Conservation (phyloP, 2,113 vertebrate genomes). For the Oxyruncus cristatus region DNA sequence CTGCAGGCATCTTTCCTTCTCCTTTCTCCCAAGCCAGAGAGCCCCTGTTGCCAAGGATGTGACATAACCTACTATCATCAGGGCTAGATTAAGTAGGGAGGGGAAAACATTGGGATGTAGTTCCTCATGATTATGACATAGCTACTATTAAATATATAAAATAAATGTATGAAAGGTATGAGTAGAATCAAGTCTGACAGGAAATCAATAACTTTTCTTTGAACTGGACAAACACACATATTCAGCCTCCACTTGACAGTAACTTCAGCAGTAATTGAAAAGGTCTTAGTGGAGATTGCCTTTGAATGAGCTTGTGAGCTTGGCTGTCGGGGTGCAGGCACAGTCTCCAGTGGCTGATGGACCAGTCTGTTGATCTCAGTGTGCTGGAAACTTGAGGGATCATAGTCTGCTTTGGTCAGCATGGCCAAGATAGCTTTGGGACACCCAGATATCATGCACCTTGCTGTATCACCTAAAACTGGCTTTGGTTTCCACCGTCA, state of each 20-base stretch:
- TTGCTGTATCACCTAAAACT: not conserved
- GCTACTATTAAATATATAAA: not conserved
- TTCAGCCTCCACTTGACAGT: not conserved
- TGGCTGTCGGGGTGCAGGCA: not conserved
- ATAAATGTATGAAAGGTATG: not conserved
- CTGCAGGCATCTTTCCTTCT: not conserved
- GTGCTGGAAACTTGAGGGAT: not conserved
- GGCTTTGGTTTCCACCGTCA: not conserved
- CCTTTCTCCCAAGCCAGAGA: not conserved
- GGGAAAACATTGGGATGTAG: not conserved
- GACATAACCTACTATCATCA: not conserved
- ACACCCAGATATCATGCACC: accelerated
- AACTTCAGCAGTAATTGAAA: not conserved
- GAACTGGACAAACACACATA: not conserved
- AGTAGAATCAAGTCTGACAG: not conserved
- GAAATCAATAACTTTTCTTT: not conserved
- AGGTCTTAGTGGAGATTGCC: not conserved
- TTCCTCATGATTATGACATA: not conserved
- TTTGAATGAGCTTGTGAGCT: not conserved
- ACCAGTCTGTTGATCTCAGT: not conserved
- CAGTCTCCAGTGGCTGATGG: not conserved
- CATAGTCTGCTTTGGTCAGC: not conserved
- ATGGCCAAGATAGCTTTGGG: not conserved
- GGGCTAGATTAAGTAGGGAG: not conserved
- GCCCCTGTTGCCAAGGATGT: not conserved